These are phyloP conservation scores for Dendropsophus ebraccatus DNA, from an alignment of 2,113 vertebrate species.

Conservation along the genomic window DNA sequence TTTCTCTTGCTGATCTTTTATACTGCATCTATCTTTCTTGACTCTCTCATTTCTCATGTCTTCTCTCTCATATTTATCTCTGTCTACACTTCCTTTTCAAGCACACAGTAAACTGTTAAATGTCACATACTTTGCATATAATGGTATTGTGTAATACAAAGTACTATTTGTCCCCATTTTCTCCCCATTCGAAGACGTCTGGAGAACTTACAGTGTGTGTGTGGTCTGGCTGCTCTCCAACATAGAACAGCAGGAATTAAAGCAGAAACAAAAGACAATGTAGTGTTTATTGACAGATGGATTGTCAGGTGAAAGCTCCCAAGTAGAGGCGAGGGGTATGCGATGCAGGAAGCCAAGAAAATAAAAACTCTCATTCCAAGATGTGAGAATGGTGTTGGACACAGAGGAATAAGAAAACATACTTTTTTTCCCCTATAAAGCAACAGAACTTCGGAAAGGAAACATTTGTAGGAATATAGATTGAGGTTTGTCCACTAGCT, in stretches of 20 bases:
- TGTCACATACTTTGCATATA: neutral
- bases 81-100: neutral
- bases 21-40: no score
- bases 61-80: no score
- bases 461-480: neutral
- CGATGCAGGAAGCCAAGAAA: conserved; percentile 23
- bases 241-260: conserved; percentile 53
- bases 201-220: conserved; percentile 21
- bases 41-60: no score
- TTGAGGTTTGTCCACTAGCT: neutral
- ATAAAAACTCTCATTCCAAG: conserved; percentile 24
- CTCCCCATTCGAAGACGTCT: conserved; percentile 35
- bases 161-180: neutral
- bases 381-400: conserved; percentile 20
- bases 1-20: no score
- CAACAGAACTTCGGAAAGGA: neutral
- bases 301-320: conserved; percentile 44
- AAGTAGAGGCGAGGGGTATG: neutral
- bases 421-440: neutral
- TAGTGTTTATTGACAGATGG: conserved; percentile 49
- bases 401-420: neutral
- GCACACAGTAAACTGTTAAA: neutral
- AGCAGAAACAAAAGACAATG: conserved; percentile 63
- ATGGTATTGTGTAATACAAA: neutral
- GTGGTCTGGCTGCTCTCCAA: conserved; percentile 62